Base-by-base conservation (phyloP, 2,113 vertebrate genomes). In the Reinhardtius hippoglossoides region DNA sequence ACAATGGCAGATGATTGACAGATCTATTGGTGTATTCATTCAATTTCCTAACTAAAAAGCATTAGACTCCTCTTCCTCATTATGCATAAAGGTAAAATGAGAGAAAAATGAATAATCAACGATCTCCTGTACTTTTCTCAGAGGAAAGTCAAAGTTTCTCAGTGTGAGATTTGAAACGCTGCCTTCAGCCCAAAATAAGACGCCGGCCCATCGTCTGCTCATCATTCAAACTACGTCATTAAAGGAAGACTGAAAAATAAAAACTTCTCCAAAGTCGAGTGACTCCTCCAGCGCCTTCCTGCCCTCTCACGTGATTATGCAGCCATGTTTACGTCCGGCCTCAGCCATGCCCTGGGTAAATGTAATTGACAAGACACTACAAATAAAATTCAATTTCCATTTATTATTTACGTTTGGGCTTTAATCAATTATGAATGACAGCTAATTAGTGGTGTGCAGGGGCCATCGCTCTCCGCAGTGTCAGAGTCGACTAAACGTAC, bases 381-480 rank as follows among this genome's bases (percentile, higher is more conserved):
- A 85, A 91, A 90, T 89, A 90, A 92, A 90, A 88, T 82, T 82
- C 67, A 21, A 74, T 89, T 89, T 71, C 72, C 92, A 92, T 93
- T 82, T 75, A 91, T 92, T 90, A 92, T 93, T 93, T 88, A 82
- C 84, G 71, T 89, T 86, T 60, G 23, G 85, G 68, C 84, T 90
- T 89, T 83, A 85, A 94, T 94, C 84, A 93, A 88, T 92, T 91
- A 93, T 91, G 87, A 92, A 93, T 88, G 87, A 82, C 89, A 91
- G 87, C 84, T 92, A 92, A 92, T 94, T 93, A 91, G 91, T 66
- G 74, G 57, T 27, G 71, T 20, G 62, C 74, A 65, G 70, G 68
- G 82, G 71, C 86, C 86, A 87, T 86, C 82, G 37, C 79, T 91
- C 82, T 85, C 65, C 20, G 50, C 79, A 1, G 71, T 81, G 89